phyloP scores from a whole-genome alignment of 2,797 vertebrate genomes.

The Brachyrhaphis roseni region DNA sequence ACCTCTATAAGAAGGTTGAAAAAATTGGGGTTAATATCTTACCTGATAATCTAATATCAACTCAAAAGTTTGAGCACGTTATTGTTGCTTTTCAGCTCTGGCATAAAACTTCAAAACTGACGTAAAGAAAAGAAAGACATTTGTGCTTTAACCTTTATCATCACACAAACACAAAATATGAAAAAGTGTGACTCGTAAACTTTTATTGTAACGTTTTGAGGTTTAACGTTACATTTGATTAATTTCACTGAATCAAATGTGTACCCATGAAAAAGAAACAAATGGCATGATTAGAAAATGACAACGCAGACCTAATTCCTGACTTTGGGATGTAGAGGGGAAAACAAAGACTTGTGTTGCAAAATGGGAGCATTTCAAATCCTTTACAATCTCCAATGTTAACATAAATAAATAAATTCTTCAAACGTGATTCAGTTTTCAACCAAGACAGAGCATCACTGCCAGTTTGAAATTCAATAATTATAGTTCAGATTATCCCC shows the following conservation, averaged over 20 bases:
- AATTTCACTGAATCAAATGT: not conserved
- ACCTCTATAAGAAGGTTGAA: not conserved
- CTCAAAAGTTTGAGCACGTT: not conserved
- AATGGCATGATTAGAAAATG: not conserved
- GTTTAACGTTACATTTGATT: not conserved
- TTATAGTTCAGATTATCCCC: constrained; percentile 45
- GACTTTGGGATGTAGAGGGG: not conserved
- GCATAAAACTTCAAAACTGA: not conserved
- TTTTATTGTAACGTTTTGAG: not conserved
- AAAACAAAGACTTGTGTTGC: not conserved
- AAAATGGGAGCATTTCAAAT: not conserved
- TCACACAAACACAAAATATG: not conserved
- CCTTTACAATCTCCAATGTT: not conserved
- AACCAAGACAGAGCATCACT: not conserved
- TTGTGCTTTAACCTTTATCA: not conserved
- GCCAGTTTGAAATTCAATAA: constrained; percentile 7
- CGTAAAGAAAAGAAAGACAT: not conserved
- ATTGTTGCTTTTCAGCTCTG: not conserved
- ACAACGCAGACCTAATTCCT: not conserved
- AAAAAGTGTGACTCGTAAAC: not conserved
- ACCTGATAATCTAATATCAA: not conserved
- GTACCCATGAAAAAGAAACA: not conserved
- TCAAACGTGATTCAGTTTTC: not conserved
- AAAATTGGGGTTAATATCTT: not conserved
- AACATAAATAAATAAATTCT: not conserved